These are phyloP conservation scores for Cherax quadricarinatus DNA, from an alignment of 1,140 invertebrate genomes.

Conservation along the genomic window DNA sequence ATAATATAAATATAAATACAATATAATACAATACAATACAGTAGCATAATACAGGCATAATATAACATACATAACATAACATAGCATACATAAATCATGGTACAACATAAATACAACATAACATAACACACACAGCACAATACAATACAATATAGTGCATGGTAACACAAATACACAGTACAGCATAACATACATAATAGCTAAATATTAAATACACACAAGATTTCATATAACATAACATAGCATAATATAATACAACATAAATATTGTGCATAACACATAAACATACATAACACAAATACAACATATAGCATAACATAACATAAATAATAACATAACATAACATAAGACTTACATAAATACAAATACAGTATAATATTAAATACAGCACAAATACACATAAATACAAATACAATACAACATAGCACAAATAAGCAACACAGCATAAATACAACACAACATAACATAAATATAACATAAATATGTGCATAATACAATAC, in stretches of 20 bases:
- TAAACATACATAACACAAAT: background rate
- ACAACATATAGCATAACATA: too few species aligned
- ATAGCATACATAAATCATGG: background rate
- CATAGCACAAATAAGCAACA: background rate
- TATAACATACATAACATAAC: too few species aligned
- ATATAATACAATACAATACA: too few species aligned
- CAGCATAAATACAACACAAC: background rate
- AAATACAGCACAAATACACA: background rate
- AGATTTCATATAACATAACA: background rate
- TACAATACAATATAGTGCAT: background rate
- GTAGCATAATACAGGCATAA: background rate
- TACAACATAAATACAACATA: background rate
- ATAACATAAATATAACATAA: too few species aligned
- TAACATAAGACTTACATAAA: background rate
- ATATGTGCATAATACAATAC: conserved; percentile 7
- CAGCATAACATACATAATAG: background rate
- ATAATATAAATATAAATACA: too few species aligned
- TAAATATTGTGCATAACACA: background rate
- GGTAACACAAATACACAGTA: background rate
- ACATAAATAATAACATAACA: background rate
- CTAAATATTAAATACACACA: background rate
- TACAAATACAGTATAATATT: background rate
- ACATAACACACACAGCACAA: too few species aligned
- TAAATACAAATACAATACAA: background rate
- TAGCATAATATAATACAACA: conserved; percentile 2